A percentile compares a stretch with the other conserved stretches of the same genome.
phyloP scores from a whole-genome alignment of 2,888 invertebrate genomes.

The Lepidochitona cinerea region DNA sequence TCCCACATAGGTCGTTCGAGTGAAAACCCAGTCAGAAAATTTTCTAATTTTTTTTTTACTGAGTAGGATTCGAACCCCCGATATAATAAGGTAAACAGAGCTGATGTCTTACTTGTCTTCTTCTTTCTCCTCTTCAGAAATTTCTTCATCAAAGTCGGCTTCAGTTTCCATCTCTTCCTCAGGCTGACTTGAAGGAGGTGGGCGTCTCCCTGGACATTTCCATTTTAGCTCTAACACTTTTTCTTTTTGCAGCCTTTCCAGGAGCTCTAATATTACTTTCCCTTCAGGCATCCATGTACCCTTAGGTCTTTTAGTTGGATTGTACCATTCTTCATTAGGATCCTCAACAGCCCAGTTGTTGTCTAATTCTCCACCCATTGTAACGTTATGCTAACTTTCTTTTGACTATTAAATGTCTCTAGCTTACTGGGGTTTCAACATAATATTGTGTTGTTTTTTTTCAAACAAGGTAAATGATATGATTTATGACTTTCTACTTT shows the following conservation, averaged over 20 bases:
- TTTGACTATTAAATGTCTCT: too few species aligned
- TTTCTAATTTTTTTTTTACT: too few species aligned
- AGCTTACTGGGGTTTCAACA: too few species aligned
- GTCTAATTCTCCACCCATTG: not conserved
- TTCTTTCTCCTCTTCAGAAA: not conserved
- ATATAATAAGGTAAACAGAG: too few species aligned
- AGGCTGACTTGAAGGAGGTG: constrained; percentile 79
- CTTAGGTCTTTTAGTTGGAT: not conserved
- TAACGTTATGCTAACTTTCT: too few species aligned
- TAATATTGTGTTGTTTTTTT: too few species aligned
- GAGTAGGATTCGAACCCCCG: too few species aligned
- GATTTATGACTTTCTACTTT: too few species aligned
- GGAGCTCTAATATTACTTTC: constrained; percentile 81
- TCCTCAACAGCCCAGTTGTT: not conserved
- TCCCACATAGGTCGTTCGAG: too few species aligned
- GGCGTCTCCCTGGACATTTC: constrained; percentile 85
- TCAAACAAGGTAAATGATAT: too few species aligned
- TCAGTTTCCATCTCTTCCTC: constrained; percentile 43
- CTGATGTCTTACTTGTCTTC: not conserved
- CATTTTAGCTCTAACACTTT: constrained; percentile 80
- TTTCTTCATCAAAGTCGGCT: not conserved
- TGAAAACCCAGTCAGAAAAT: too few species aligned
- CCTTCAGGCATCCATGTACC: constrained; percentile 74
- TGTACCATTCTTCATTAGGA: constrained; percentile 4
- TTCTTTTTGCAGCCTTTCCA: constrained; percentile 79